Evolutionary conservation across 2,797 vertebrate species (phyloP), one percentile per base, ranked within the genome.

Genomic region (Micromesistius poutassou): DNA sequence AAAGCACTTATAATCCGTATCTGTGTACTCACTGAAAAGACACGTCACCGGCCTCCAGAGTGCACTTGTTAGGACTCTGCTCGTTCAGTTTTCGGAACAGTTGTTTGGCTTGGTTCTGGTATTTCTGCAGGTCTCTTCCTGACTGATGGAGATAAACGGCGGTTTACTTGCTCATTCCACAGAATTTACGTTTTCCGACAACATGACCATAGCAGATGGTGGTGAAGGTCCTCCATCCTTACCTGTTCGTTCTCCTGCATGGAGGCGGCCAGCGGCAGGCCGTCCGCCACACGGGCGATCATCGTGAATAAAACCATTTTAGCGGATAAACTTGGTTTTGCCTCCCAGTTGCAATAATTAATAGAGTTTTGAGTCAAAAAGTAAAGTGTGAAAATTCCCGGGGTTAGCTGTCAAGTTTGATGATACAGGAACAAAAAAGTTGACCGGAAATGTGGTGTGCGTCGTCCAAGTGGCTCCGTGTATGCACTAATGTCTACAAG

Each of bases 231-330:
- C 12, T 1, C 80, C 77, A 77, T 81, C 81, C 83, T 68, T 87
- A 97, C 97, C 95, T 97, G 96, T 38, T 97, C 96, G n/a, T 96
- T 94, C 80, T 97, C 97, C 85, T 98, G 96, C 81, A 98, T 95
- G 5, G 97, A 98, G 10, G 97, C 96, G 8, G 95, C 94, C 30
- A 98, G 92, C 10, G 94, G 95, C 0, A 98, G 94, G 71, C 97
- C 96, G 81, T 98, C 97, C 71, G 93, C 92, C 78, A 98, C 94
- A 0, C 97, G 94, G 71, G 95, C 95, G 82, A 98, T 95, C 89
- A 96, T 93, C 0, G 96, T 97, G 0, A 97, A 91, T 68, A 95
- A 86, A 89, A 96, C 95, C 96, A 98, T 98, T 0, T 2, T 71
- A 71, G 2, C 35, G 72, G 19, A 22, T 33, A 13, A 30, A 76